Base-by-base conservation (phyloP, 2,113 vertebrate genomes). In the human region DNA sequence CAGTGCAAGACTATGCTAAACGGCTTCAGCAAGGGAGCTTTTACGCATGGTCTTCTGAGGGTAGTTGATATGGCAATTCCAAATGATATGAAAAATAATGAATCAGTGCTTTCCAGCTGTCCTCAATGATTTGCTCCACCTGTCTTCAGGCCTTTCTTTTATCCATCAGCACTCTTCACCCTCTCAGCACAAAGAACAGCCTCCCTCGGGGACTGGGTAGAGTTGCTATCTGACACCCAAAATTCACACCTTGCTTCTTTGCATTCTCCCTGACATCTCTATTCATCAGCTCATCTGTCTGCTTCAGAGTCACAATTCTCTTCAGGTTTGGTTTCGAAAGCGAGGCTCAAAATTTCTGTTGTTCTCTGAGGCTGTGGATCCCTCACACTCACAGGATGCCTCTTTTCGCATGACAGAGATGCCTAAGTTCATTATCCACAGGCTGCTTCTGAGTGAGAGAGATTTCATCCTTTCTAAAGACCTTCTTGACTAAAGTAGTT, bases 191-290 rank as follows among this genome's bases (percentile, higher is more conserved):
- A 27, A 93, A 93, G n/a, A 90, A 55, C 45, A 83, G 32, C 45
- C 50, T 81, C 64, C 70, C 75, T 75, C 23, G 45, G 79, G 55
- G 48, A 93, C 27, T 1, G 8, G 3, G 6, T 7, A 79, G 25
- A 30, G 57, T 48, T 90, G 93, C 43, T 89, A 27, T 40, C 50
- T 85, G 89, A 93, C 82, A 81, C 52, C 55, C 13, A 16, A 82
- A 84, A 55, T 83, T 70, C 70, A 94, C 57, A 81, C 43, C 48
- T 86, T 64, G 73, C 68, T 93, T 35, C 68, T 94, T 35, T 81
- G 92, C 68, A n/a, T 81, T 92, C 61, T 94, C 73, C 76, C 66
- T 92, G 95, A 97, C 94, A 97, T 48, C 45, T 95, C 85, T 84
- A 66, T 92, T 94, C 75, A 93, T 66, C 96, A 87, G 30, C 68